phyloP scores from a whole-genome alignment of 2,888 invertebrate genomes.

The Ophioninae sp. region DNA sequence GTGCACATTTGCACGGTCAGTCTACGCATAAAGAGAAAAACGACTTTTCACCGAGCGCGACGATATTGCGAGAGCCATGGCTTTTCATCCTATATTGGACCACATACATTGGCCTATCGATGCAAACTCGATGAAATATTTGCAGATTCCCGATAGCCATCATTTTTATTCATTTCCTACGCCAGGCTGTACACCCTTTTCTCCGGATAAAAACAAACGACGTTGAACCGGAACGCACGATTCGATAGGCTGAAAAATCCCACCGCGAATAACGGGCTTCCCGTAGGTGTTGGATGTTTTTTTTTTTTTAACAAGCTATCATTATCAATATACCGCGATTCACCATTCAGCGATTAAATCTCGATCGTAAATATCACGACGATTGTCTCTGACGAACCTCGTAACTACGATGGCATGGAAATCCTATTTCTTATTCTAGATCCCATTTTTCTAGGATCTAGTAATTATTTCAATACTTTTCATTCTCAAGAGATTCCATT shows the following conservation, averaged over 20 bases:
- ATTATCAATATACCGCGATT: too few relatives aligned
- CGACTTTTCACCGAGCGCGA: conserved; percentile 27
- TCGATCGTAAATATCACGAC: too few relatives aligned
- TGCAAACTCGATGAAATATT: conserved; percentile 34
- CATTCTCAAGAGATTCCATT: too few relatives aligned
- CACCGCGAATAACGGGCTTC: too few relatives aligned
- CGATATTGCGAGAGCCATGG: conserved; percentile 16
- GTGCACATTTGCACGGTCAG: not conserved
- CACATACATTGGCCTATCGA: not conserved
- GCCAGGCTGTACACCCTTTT: not conserved
- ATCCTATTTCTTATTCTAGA: too few relatives aligned
- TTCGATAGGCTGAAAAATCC: not conserved
- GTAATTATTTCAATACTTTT: too few relatives aligned
- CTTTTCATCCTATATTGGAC: conserved; percentile 10
- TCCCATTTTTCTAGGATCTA: too few relatives aligned
- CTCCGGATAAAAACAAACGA: not conserved
- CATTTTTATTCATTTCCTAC: conserved; percentile 27
- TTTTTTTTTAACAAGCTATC: too few relatives aligned
- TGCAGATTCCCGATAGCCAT: conserved; percentile 23
- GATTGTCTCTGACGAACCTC: too few relatives aligned
- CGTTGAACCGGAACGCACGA: not conserved
- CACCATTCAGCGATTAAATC: too few relatives aligned
- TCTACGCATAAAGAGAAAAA: not conserved
- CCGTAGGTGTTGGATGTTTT: too few relatives aligned
- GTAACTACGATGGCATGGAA: too few relatives aligned